A percentile compares a stretch with the other conserved stretches of the same genome.
Conservation (phyloP, 2,888 invertebrate species). For the Sphaerophoria rueppellii region DNA sequence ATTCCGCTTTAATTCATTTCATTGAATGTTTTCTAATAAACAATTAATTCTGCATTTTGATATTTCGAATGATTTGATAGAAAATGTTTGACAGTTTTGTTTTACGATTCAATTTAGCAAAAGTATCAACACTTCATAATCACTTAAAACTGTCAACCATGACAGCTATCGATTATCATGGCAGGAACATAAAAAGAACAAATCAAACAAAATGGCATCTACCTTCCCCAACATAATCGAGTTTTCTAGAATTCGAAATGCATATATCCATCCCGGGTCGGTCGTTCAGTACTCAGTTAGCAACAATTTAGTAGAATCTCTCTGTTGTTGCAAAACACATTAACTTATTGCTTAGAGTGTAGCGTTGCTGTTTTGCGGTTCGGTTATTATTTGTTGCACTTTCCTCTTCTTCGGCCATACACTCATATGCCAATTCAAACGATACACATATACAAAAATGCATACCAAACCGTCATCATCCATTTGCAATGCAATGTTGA, state of each 20-base stretch:
- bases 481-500: conserved; percentile 42
- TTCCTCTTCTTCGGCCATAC: conserved; percentile 29
- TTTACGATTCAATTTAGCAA: too few species aligned
- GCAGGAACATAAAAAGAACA: neutral
- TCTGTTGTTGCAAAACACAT: conserved; percentile 22
- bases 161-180: too few species aligned
- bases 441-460: neutral
- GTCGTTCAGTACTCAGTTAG: conserved; percentile 1
- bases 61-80: too few species aligned
- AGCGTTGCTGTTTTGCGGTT: conserved; percentile 11
- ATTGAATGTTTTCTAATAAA: too few species aligned
- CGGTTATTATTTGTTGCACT: conserved; percentile 7
- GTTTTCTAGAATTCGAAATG: conserved; percentile 35
- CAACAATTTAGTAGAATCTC: conserved; percentile 23
- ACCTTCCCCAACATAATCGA: neutral
- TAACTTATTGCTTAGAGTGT: conserved; percentile 17
- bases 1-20: too few species aligned
- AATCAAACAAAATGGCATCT: neutral
- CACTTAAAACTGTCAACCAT: too few species aligned
- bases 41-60: too few species aligned
- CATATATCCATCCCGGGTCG: conserved; percentile 5
- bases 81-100: too few species aligned
- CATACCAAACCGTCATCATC: conserved; percentile 41
- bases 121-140: too few species aligned
- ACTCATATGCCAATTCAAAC: conserved; percentile 8